Conservation (phyloP, 30 jellyfish, hydroid and myxozoan species). For the Sanderia malayensis region DNA sequence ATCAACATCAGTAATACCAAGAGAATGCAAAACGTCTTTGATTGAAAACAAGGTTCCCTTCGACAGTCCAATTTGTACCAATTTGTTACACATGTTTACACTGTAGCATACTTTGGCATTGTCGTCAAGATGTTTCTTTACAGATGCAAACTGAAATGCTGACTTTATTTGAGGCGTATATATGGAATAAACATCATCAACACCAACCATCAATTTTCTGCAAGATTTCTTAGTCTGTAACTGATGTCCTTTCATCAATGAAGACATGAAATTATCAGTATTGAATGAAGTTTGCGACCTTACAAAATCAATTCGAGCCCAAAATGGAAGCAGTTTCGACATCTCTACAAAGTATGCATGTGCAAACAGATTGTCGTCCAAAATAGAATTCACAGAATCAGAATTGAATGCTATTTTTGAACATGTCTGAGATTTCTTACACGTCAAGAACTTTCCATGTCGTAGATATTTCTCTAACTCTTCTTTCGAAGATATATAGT, state of each 20-base stretch:
- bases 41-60: not conserved
- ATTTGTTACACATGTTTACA: conserved; percentile 2
- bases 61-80: not conserved
- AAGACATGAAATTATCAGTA: conserved; percentile 6
- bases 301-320: not conserved
- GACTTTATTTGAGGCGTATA: not conserved
- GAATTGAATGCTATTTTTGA: not conserved
- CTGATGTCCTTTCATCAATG: not conserved
- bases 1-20: not conserved
- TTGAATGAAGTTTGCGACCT: not conserved
- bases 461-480: conserved; percentile 2
- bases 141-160: not conserved
- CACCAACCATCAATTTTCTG: not conserved
- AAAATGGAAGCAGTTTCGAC: conserved; percentile 8
- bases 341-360: not conserved
- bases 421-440: not conserved
- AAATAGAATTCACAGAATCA: conserved; percentile 2
- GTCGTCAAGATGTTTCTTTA: not conserved
- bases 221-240: not conserved
- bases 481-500: not conserved
- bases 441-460: not conserved
- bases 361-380: not conserved
- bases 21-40: not conserved
- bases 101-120: not conserved
- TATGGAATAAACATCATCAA: not conserved